Evolutionary conservation across 2,113 vertebrate genomes (phyloP).

Genomic region (Willisornis vidua): DNA sequence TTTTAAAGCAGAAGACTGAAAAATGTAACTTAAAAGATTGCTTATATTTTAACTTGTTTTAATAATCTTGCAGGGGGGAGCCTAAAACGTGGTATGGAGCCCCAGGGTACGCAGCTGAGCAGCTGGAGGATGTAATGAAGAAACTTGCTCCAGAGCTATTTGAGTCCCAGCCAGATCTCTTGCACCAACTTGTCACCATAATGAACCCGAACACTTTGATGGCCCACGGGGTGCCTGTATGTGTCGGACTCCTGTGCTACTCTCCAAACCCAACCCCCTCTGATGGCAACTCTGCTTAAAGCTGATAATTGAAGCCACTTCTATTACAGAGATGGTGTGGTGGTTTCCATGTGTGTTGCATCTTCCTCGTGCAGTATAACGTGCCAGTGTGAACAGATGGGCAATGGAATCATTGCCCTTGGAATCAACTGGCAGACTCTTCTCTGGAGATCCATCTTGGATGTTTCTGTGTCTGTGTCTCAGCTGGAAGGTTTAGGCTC

Average conservation of each 20-base stretch:
- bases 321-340: not conserved
- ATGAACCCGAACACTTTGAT: conserved; percentile 99
- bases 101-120: conserved; percentile 94
- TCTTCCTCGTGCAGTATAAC: not conserved
- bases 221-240: conserved; percentile 94
- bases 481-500: not conserved
- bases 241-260: conserved; percentile 57
- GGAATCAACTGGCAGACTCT: not conserved
- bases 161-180: conserved; percentile 94
- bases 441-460: conserved; percentile 29
- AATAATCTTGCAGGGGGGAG: conserved; percentile 87
- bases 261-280: conserved; percentile 2
- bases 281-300: not conserved
- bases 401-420: conserved; percentile 2
- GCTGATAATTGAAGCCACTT: not conserved
- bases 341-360: not conserved
- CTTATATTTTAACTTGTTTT: conserved; percentile 53
- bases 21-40: conserved; percentile 25
- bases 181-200: conserved; percentile 99
- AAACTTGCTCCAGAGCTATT: conserved; percentile 96
- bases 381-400: not conserved
- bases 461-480: not conserved
- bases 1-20: conserved; percentile 35
- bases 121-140: conserved; percentile 96
- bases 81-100: conserved; percentile 99